Evolutionary conservation across 2,797 vertebrate species (phyloP), one percentile per base, ranked within the genome.

Genomic region (Ciconia nigra): DNA sequence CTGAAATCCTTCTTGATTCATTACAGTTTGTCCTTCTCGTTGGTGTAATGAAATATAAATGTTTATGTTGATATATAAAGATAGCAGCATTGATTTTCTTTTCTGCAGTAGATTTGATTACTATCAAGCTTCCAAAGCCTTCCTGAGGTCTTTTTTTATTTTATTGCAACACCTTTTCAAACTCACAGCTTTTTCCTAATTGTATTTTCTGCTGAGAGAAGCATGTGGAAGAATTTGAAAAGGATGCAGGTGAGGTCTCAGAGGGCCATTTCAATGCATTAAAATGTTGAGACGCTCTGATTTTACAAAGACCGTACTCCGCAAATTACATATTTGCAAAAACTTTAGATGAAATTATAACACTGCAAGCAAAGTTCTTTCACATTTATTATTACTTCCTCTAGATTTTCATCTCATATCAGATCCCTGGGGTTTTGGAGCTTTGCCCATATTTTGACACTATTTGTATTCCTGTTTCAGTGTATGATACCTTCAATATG

Each of bases 21-120:
- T 96, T 93, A 90, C 93, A 83, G 46, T 92, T 92, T 93, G 95
- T 94, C 74, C 82, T 97, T 82, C 93, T 91, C 7, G 0, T 52
- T 49, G 71, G 39, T 83, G 90, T 97, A 97, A 96, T 95, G 95
- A 97, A 97, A 97, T 91, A 91, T 87, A 97, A 96, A 96, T 93
- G 90, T 96, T 96, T 97, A 92, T 97, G 90, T 94, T 96, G 93
- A 96, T 96, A 92, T 91, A 96, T 90, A 92, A 96, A 96, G 95
- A 94, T 90, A 92, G 93, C 89, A 83, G 18, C 93, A 96, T 96
- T 85, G 96, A 97, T 96, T 97, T 96, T 96, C 91, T 89, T 96
- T 95, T 94, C 96, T 94, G 93, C 87, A 28, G 59, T 55, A 77
- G 83, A 91, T 96, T 97, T 96, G 90, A 94, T 96, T 96, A 96